phyloP scores from a whole-genome alignment of 1,140 invertebrate species.

The Potamilus streckersoni region DNA sequence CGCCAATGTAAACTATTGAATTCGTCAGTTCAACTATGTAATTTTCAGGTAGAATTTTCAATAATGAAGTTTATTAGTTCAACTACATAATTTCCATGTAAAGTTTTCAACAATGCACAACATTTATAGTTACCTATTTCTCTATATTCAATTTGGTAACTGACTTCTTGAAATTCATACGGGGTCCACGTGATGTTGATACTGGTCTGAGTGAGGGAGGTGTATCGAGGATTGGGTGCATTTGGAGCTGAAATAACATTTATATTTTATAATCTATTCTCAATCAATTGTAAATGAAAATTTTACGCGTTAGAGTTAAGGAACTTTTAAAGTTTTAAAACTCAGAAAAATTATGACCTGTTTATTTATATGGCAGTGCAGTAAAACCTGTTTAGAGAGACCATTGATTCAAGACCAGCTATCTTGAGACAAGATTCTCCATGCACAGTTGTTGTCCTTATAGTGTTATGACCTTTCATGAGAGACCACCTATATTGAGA shows the following conservation, averaged over 20 bases:
- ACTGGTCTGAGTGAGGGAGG: conserved; percentile 30
- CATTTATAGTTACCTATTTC: conserved; percentile 19
- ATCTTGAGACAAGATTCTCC: not conserved
- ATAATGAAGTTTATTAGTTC: not conserved
- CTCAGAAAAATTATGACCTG: not conserved
- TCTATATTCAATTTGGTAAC: conserved; percentile 31
- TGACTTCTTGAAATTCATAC: conserved; percentile 24
- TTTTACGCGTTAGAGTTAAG: not conserved
- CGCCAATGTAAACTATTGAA: not conserved
- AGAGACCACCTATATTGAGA: not conserved
- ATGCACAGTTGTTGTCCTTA: not conserved
- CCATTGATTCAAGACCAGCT: not conserved
- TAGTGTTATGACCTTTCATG: not conserved
- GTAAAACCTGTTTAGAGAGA: not conserved
- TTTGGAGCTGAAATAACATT: conserved; percentile 22
- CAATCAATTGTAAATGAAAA: not conserved
- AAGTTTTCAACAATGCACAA: conserved; percentile 1
- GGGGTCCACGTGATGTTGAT: conserved; percentile 37
- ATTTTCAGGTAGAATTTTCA: not conserved
- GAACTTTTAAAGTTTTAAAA: not conserved
- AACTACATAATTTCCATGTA: not conserved
- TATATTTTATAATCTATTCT: not conserved
- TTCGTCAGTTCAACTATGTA: not conserved
- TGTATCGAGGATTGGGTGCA: conserved; percentile 23
- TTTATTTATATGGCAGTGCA: not conserved